Base-by-base conservation (phyloP, 2,113 vertebrate species). In the Oryzias curvinotus region DNA sequence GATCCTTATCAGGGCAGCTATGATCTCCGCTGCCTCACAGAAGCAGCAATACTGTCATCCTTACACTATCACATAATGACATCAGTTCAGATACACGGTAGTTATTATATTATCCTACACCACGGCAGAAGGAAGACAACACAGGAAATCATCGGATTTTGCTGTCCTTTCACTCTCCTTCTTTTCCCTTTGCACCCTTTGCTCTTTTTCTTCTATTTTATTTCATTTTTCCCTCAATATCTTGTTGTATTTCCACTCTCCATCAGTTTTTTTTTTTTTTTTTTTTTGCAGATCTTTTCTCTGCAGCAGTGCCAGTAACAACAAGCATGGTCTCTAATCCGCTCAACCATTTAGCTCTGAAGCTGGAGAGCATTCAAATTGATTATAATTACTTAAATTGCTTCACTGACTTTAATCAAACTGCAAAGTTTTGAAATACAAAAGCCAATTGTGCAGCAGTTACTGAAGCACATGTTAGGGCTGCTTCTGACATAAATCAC, bases 1-100 rank as follows among this genome's bases (percentile, higher is more conserved):
- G 89, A 92, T 93, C 71, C 85, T 91, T 93, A 93, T 95, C 90
- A 67, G 91, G 63, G 89, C 90, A 89, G 81, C 87, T 82, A 91
- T 87, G 82, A 88, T 84, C 82, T 74, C 60, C 63, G 42, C 84
- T 89, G 90, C 81, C 82, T 85, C 87, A 86, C 88, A 86, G 77
- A 78, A 76, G 73, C 66, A 81, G 78, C 83, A 79, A 86, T 84
- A 88, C 87, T 85, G 78, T 63, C 64, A 85, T 57, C 84, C 42
- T 64, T 50, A 76, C 81, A 70, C 54, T 80, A 83, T 82, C 84
- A 84, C 88, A 68, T 67, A 81, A 83, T 85, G 88, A 91, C 82
- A 91, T 88, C 79, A 74, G 89, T 71, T 84, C 79, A 55, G 54
- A 87, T 73, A 89, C 83, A 92, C 90, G 91, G 80, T 80, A 90